Percentiles rank a stretch among this genome's conserved stretches.
phyloP scores from a whole-genome alignment of 2,888 invertebrate species.

The Heliconius cydno region DNA sequence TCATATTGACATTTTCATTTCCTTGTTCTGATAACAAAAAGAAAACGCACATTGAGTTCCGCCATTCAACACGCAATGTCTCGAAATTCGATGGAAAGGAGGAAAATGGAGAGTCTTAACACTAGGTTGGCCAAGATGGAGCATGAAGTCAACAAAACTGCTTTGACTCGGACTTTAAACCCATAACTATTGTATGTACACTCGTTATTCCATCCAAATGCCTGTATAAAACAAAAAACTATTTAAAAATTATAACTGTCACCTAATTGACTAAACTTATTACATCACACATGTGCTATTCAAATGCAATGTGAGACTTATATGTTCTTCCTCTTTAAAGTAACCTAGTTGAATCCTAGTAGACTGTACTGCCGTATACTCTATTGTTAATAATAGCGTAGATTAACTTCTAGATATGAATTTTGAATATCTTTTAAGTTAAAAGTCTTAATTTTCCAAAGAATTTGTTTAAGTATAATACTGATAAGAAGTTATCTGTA shows the following conservation, averaged over 20 bases:
- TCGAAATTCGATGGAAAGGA: too few relatives aligned
- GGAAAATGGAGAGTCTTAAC: too few relatives aligned
- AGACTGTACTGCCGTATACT: too few relatives aligned
- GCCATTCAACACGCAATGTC: too few relatives aligned
- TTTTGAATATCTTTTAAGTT: not conserved
- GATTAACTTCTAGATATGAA: not conserved
- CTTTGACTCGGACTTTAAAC: not conserved
- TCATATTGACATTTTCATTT: too few relatives aligned
- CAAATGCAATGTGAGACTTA: conserved; percentile 2
- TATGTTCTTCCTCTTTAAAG: not conserved
- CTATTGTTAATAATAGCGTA: too few relatives aligned
- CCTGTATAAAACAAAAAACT: not conserved
- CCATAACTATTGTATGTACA: not conserved
- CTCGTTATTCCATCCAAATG: not conserved
- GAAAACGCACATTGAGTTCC: too few relatives aligned
- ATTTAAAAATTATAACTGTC: not conserved
- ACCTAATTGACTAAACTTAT: not conserved
- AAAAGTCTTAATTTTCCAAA: not conserved
- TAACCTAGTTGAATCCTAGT: too few relatives aligned
- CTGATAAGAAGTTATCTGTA: not conserved
- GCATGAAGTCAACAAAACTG: too few relatives aligned
- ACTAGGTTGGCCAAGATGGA: too few relatives aligned
- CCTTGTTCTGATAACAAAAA: too few relatives aligned
- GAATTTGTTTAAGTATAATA: not conserved
- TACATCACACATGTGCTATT: not conserved